Evolutionary conservation across 2,888 invertebrate species (phyloP), one percentile per base, ranked within the genome.

Genomic region (Ornithoptera alexandrae): DNA sequence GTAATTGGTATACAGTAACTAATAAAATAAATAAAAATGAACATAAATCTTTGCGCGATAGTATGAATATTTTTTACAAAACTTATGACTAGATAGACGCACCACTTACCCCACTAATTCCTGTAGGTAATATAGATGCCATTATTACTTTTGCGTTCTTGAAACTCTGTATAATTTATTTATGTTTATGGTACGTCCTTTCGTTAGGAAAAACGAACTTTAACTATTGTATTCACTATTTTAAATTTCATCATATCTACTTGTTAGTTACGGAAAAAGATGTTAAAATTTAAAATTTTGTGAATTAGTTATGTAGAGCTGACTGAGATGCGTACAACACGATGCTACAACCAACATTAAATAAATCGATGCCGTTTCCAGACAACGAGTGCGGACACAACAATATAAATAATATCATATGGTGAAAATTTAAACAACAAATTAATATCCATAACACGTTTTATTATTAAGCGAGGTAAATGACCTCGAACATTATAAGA

Each of bases 341-440:
- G 71, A 70, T 71, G 71, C 71, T 67, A 68, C 67, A 57, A 64
- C 65, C 62, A 69, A 67, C 56, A 77, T 72, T 78, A 71, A 74
- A 78, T 77, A 85, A 89, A 90, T 90, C 91, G 82, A 90, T 90
- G 75, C 73, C 79, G 92, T 91, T 83, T 84, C 92, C 76, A 84
- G 89, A 91, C 92, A 87, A 92, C 90, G 83, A 76, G 22, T 18
- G 65, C 65, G 73, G 65, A 73, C 76, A 76, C 72, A 72, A 71
- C 70, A 68, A 66, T 69, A 69, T 66, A 53, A 62, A 39, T 68
- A 63, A 70, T 62, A 62, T 22, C 18, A 65, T 36, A 15, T 36
- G 18, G 22, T 63, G 2, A 36, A 62, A 62, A 20, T 62, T 39
- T 46, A 46, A 62, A 62, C 22, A 24, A 6, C 22, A 8, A 22